Evolutionary conservation across 2,888 invertebrate species (phyloP).

Genomic region (Oasisia sp.): DNA sequence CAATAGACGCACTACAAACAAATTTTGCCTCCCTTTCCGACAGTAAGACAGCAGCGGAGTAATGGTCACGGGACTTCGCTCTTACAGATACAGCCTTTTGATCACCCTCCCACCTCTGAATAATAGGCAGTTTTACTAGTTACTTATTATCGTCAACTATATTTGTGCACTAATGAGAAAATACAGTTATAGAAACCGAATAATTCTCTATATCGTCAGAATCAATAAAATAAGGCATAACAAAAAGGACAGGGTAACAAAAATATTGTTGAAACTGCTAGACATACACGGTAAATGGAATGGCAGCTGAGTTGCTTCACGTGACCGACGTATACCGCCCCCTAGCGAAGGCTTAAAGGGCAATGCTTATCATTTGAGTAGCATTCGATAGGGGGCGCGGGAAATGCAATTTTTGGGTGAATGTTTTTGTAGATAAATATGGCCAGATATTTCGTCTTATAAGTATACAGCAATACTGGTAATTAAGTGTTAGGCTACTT

Average conservation of each 20-base stretch:
- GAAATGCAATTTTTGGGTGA: neutral
- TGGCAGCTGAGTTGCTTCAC: neutral
- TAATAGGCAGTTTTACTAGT: neutral
- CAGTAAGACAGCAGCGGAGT: neutral
- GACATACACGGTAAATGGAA: slow-evolving; percentile 13
- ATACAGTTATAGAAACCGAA: neutral
- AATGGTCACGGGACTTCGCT: neutral
- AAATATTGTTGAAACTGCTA: neutral
- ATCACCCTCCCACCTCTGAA: neutral
- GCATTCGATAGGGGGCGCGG: slow-evolving; percentile 4
- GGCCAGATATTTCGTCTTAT: neutral
- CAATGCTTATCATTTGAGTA: neutral
- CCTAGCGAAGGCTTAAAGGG: neutral
- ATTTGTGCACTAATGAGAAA: neutral
- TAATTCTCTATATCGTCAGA: neutral
- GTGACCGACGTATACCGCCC: neutral
- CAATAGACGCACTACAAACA: neutral
- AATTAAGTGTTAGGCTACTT: neutral
- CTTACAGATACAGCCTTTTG: neutral
- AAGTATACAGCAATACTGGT: neutral
- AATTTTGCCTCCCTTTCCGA: neutral
- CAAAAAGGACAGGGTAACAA: neutral
- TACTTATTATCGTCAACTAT: neutral
- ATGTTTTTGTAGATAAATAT: neutral
- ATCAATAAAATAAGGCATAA: neutral